Evolutionary conservation across 2,797 vertebrate species (phyloP).

Genomic region (Sitta carolinensis): DNA sequence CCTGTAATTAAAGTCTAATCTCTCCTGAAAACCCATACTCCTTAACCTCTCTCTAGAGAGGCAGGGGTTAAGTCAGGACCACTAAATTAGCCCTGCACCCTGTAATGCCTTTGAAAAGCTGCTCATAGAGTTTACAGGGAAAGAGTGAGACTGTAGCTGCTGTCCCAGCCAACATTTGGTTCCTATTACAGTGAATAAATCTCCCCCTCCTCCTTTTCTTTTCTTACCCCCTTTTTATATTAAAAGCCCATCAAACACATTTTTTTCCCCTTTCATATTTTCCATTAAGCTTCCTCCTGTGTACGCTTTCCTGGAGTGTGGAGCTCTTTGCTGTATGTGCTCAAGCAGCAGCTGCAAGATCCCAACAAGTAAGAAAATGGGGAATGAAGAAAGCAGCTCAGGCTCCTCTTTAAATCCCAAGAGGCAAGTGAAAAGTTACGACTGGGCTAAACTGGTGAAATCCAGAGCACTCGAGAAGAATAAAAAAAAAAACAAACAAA

Average conservation of each 20-base stretch:
- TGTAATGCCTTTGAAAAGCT: conserved; percentile 64
- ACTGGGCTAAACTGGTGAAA: conserved; percentile 15
- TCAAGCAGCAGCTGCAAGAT: conserved; percentile 35
- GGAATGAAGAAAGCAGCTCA: conserved; percentile 3
- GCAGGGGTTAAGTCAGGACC: conserved; percentile 65
- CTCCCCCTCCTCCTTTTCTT: conserved; percentile 59
- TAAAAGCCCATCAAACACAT: conserved; percentile 73
- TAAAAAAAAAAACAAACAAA: conserved; percentile 15
- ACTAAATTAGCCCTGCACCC: conserved; percentile 11
- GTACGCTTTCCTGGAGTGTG: conserved; percentile 14
- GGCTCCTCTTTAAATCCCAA: neutral
- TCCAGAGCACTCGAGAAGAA: conserved; percentile 2
- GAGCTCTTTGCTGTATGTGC: conserved; percentile 48
- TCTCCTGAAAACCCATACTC: neutral
- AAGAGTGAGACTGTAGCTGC: conserved; percentile 67
- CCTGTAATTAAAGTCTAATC: neutral
- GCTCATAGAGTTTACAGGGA: conserved; percentile 62
- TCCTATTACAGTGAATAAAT: conserved; percentile 83
- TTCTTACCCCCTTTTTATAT: conserved; percentile 57
- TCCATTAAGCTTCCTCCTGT: conserved; percentile 67
- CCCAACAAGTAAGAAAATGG: neutral
- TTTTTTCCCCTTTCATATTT: conserved; percentile 73
- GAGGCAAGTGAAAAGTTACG: conserved; percentile 7
- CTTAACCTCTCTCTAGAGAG: neutral
- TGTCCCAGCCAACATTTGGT: conserved; percentile 83